Percentiles rank a stretch among this genome's conserved stretches.
phyloP scores from a whole-genome alignment of 2,113 vertebrate species.

The Ciconia maguari region DNA sequence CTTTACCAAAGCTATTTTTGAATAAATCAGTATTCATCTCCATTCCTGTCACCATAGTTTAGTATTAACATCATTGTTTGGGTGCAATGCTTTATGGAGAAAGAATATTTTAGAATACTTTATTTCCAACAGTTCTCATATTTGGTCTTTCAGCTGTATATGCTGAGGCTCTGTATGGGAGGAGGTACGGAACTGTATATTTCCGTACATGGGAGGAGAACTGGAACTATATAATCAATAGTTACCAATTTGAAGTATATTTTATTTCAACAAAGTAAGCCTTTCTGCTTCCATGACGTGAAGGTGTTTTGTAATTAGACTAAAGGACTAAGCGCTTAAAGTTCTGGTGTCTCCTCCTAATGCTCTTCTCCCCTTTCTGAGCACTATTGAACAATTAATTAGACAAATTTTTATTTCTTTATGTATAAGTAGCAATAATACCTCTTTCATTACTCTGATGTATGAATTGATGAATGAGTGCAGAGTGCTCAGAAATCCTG shows the following conservation, averaged over 20 bases:
- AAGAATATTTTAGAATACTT: background rate
- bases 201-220: background rate
- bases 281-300: background rate
- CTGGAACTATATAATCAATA: background rate
- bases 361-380: background rate
- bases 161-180: background rate
- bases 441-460: background rate
- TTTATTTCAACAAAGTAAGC: background rate
- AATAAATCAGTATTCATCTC: conserved; percentile 33
- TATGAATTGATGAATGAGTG: background rate
- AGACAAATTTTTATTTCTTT: background rate
- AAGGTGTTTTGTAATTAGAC: background rate
- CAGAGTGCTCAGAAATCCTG: background rate
- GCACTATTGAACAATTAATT: background rate
- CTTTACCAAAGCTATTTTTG: conserved; percentile 19
- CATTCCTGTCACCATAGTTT: conserved; percentile 24
- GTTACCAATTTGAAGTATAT: background rate
- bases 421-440: background rate
- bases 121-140: background rate
- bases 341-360: background rate
- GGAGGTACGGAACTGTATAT: background rate
- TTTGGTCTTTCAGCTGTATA: background rate
- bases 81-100: background rate
- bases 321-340: background rate
- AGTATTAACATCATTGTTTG: conserved; percentile 41